Evolutionary conservation across 2,888 invertebrate species (phyloP).

Genomic region (Drepana falcataria): DNA sequence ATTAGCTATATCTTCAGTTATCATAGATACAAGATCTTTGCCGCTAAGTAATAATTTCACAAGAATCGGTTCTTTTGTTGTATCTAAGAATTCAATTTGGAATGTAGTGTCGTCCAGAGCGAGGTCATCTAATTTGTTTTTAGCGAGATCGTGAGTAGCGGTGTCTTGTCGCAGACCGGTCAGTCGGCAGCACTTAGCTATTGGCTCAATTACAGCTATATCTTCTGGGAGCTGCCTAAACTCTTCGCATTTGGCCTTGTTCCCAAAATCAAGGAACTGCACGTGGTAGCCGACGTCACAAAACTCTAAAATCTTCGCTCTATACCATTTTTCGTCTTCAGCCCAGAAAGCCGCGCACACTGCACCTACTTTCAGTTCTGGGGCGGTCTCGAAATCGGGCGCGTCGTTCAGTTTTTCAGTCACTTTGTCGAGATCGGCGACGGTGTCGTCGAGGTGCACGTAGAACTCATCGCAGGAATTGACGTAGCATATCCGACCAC

Average conservation of each 20-base stretch:
- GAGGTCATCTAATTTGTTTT: constrained; percentile 52
- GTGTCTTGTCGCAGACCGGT: constrained; percentile 62
- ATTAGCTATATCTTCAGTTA: constrained; percentile 9
- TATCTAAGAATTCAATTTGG: constrained; percentile 80
- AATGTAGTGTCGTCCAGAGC: constrained; percentile 60
- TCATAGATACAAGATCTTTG: constrained; percentile 48
- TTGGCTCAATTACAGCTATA: constrained; percentile 73
- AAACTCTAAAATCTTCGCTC: constrained; percentile 80
- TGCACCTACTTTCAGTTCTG: constrained; percentile 78
- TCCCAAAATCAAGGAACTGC: constrained; percentile 84
- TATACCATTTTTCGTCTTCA: constrained; percentile 83
- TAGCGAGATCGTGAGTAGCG: constrained; percentile 59
- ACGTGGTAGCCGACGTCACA: constrained; percentile 78
- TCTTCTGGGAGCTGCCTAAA: constrained; percentile 81
- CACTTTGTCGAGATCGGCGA: constrained; percentile 79
- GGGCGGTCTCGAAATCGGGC: constrained; percentile 66
- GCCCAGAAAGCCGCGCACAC: constrained; percentile 82
- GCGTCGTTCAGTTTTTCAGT: constrained; percentile 76
- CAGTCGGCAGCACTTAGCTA: constrained; percentile 82
- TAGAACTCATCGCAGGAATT: constrained; percentile 86
- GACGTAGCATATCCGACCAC: constrained; percentile 82
- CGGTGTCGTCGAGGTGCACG: constrained; percentile 81
- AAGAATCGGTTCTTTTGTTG: constrained; percentile 75
- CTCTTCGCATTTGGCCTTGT: constrained; percentile 80
- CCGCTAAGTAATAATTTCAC: constrained; percentile 80